Evolutionary conservation across 2,888 invertebrate species (phyloP), one percentile per base, ranked within the genome.

Genomic region (Agriotes lineatus): DNA sequence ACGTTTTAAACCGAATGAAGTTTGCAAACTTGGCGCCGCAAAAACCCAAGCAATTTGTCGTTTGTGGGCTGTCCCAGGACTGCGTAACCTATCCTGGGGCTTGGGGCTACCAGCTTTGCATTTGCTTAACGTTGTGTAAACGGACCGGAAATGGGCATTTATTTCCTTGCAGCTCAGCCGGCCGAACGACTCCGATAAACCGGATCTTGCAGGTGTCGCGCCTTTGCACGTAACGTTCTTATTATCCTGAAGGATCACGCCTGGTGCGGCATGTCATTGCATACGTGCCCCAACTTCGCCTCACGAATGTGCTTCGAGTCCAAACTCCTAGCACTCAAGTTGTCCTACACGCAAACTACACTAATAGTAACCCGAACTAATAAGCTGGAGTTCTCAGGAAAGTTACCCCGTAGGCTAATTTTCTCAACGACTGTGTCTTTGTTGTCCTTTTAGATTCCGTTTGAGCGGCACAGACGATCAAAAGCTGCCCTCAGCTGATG

Each of bases 161-260:
- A 48, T 62, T 7, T n/a, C 22, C 16, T 25, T 54, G 22, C n/a
- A 54, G 22, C 22, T 22, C 4, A 22, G n/a, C n/a, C 22, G 14
- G 22, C 19, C 12, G 48, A 48, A 48, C 35, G 54, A 54, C 50
- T 20, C 33, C 16, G 10, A 39, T 39, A 20, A 45, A 48, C 22
- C 2, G 16, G 7, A 14, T 5, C 14, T 18, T 42, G 1, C 59
- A 59, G 33, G 33, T 61, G 52, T 10, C 37, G 50, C 50, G 14
- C 50, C 52, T 44, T 14, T 18, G 54, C 54, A 54, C 50, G 44
- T 54, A 54, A 44, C 52, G 25, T 30, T 39, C 54, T 62, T 62
- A 64, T 64, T 64, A 48, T 45, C 20, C 57, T 37, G 44, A 33
- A 64, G 33, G 33, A 64, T 64, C 56, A 64, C 64, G 64, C 45